Base-by-base conservation (phyloP, 2,113 vertebrate species). In the Gymnobelideus leadbeateri region DNA sequence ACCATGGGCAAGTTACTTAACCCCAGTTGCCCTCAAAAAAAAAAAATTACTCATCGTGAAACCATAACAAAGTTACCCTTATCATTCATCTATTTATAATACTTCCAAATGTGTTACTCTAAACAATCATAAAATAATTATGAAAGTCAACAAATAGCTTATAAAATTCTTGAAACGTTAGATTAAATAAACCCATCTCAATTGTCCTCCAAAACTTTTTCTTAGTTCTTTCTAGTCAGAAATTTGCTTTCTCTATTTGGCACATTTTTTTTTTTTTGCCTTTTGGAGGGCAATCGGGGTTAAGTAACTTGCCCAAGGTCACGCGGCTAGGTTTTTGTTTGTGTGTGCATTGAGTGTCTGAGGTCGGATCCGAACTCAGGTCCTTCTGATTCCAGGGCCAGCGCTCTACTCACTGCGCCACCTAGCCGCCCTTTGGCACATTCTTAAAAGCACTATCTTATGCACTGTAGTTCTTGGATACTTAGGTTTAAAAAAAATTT, bases 161-260 rank as follows among this genome's bases (percentile, higher is more conserved):
- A 93, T 49, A 19, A 93, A 96, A 92, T 19, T 50, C 77, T n/a
- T 93, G 54, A 55, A 91, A 96, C 28, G 89, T 0, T 92, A 43
- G 19, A 93, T 37, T 68, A 95, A 94, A 96, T 51, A 43, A 93
- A 9, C 19, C 95, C 28, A 68, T 95, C 95, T 54, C 14, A 57
- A 93, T 91, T 93, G 47, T 10, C 94, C 97, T 91, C 55, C 50
- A n/a, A 51, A 95, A 95, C 54, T 91, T 50, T 94, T 93, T 96
- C 93, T 89, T 53, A 51, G 93, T 46, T 54, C 89, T 84, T 49
- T 84, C 68, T 12, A 84, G 68, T 84, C 68, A 84, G 16, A 84
- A 84, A 84, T 84, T 43, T 84, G 68, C 1, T 84, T 84, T 84
- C 68, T 84, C 23, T 84, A 4, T 84, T 37, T 84, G 68, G 68